Evolutionary conservation across 2,113 vertebrate species (phyloP).

Genomic region (Copsychus sechellarum): DNA sequence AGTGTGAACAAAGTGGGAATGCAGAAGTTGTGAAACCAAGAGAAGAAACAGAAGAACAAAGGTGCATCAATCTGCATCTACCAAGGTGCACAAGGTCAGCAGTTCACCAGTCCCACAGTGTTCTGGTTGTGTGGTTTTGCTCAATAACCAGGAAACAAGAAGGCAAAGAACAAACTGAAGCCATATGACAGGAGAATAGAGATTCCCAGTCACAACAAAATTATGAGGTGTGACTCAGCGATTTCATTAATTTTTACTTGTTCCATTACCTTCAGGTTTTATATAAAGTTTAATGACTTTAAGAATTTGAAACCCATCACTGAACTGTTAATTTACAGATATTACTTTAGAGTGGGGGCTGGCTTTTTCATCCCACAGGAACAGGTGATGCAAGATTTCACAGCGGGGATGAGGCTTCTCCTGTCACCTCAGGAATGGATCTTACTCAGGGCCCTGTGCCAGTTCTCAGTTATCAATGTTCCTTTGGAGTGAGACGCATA

Average conservation of each 20-base stretch:
- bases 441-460: neutral
- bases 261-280: neutral
- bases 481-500: neutral
- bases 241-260: neutral
- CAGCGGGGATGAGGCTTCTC: neutral
- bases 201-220: neutral
- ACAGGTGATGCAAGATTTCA: neutral
- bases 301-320: neutral
- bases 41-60: conserved; percentile 26
- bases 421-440: neutral
- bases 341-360: neutral
- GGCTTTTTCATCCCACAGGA: neutral
- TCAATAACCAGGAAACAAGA: neutral
- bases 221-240: neutral
- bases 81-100: neutral
- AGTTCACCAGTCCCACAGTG: neutral
- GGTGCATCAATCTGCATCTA: neutral
- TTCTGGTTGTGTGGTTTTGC: neutral
- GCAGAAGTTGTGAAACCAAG: neutral
- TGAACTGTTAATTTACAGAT: neutral
- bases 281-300: neutral
- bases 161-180: neutral
- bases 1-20: neutral
- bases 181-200: neutral
- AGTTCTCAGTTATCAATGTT: neutral